Percentiles rank a stretch among this genome's conserved stretches.
Conservation (phyloP, 2,888 invertebrate species). For the Ochropleura plecta region DNA sequence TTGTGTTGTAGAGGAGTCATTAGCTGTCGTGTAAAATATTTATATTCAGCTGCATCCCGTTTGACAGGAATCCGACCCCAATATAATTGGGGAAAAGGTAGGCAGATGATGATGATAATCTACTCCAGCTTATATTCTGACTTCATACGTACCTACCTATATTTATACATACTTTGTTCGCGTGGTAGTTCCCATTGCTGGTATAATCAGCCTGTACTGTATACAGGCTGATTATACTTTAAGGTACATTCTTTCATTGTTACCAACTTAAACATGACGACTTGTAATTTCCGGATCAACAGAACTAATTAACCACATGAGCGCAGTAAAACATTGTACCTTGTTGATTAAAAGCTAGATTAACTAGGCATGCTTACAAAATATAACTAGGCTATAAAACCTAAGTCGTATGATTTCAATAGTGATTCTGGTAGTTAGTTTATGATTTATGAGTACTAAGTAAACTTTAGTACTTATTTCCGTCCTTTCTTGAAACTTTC, state of each 20-base stretch:
- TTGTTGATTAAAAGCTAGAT: conserved; percentile 55
- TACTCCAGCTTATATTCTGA: no score
- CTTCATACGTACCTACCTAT: background rate
- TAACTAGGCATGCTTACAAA: conserved; percentile 30
- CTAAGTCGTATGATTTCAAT: conserved; percentile 29
- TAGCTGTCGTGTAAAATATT: no score
- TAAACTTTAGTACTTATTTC: conserved; percentile 28
- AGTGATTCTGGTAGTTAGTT: conserved; percentile 27
- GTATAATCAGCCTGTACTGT: no score
- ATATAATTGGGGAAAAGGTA: no score
- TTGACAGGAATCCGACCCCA: no score
- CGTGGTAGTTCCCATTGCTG: background rate
- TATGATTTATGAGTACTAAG: conserved; percentile 48
- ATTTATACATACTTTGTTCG: background rate
- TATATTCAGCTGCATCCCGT: no score
- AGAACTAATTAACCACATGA: conserved; percentile 39
- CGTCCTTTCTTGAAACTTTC: conserved; percentile 3
- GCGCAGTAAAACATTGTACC: conserved; percentile 48
- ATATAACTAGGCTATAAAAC: conserved; percentile 44
- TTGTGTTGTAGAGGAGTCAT: no score
- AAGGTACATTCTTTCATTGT: conserved; percentile 6
- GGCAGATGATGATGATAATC: no score
- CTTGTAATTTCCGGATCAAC: conserved; percentile 50
- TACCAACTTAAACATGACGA: background rate
- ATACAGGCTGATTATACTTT: background rate